Evolutionary conservation across 2,888 invertebrate genomes (phyloP), one percentile per base, ranked within the genome.

Genomic region (Mylabris sibirica): DNA sequence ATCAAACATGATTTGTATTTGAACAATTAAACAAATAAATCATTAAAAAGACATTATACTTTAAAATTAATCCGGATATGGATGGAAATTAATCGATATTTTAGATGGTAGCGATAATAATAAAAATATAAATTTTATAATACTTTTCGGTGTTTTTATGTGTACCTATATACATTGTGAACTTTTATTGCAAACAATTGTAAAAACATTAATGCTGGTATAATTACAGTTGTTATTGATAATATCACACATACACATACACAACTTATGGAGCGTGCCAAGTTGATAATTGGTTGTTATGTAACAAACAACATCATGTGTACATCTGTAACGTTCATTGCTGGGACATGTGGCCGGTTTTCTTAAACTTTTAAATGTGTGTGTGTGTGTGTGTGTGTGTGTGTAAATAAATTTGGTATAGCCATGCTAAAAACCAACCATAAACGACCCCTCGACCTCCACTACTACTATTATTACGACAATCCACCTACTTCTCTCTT

Each of bases 291-390:
- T 49, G 49, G 49, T 49, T 20, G 20, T 49, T 49, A 49, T 49
- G 5, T 49, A 49, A 49, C 20, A 44, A 11, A 44, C 38, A 38
- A 38, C 44, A 44, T 44, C 44, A 17, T 44, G 44, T 49, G 49
- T 49, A 49, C 49, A 49, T 49, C 49, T 49, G 49, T 20, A 44
- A 49, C 49, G 20, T 49, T 49, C 49, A 49, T 49, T 49, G 49
- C 49, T 20, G 20, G 20, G 49, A 20, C 49, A 49, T 49, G 11
- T 49, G 49, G 49, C 49, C 49, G 49, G 49, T 49, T 49, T 49
- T 44, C 44, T 44, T 44, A n/a, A 44, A 44, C 49, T 17, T 11
- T 0, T n/a, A n/a, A n/a, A n/a, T n/a, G n/a, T n/a, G n/a, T n/a
- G n/a, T n/a, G n/a, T n/a, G n/a, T n/a, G n/a, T n/a, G n/a, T n/a